Percentiles rank a stretch among this genome's conserved stretches.
These are phyloP conservation scores for Tor tambroides DNA, from an alignment of 2,113 vertebrate species.

Conservation along the genomic window DNA sequence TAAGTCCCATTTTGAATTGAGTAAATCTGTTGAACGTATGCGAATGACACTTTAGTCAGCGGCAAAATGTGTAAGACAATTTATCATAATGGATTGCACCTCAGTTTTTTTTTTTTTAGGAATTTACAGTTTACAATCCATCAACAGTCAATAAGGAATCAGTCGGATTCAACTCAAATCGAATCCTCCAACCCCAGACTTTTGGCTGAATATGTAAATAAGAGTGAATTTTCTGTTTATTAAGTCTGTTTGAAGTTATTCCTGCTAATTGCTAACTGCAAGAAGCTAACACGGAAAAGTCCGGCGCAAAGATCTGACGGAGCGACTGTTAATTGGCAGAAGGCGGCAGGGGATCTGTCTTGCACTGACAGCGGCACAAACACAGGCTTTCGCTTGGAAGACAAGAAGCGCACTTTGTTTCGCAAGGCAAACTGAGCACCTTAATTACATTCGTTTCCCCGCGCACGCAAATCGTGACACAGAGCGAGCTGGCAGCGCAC, in stretches of 20 bases:
- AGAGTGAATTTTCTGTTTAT: not conserved
- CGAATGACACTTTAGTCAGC: no score
- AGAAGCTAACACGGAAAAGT: constrained; percentile 43
- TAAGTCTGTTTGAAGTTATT: no score
- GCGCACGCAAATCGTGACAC: constrained; percentile 47
- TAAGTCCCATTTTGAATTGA: constrained; percentile 73
- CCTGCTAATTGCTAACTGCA: not conserved
- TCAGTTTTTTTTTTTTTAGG: not conserved
- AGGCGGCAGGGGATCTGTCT: constrained; percentile 57
- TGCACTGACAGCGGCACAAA: constrained; percentile 54
- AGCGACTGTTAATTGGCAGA: constrained; percentile 58
- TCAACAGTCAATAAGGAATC: not conserved
- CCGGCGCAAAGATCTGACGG: constrained; percentile 30
- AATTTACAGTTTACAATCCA: not conserved
- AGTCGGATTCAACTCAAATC: no score
- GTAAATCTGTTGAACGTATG: no score
- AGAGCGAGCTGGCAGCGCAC: constrained; percentile 39
- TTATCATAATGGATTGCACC: not conserved
- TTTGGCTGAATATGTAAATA: no score
- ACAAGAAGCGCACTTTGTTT: constrained; percentile 51
- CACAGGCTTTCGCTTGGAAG: constrained; percentile 57
- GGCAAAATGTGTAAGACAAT: not conserved
- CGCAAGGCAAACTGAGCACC: constrained; percentile 50
- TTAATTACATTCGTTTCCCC: constrained; percentile 62
- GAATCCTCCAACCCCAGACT: no score